Evolutionary conservation across 1,140 invertebrate species (phyloP), one percentile per base, ranked within the genome.

Genomic region (Bathynomus jamesi): DNA sequence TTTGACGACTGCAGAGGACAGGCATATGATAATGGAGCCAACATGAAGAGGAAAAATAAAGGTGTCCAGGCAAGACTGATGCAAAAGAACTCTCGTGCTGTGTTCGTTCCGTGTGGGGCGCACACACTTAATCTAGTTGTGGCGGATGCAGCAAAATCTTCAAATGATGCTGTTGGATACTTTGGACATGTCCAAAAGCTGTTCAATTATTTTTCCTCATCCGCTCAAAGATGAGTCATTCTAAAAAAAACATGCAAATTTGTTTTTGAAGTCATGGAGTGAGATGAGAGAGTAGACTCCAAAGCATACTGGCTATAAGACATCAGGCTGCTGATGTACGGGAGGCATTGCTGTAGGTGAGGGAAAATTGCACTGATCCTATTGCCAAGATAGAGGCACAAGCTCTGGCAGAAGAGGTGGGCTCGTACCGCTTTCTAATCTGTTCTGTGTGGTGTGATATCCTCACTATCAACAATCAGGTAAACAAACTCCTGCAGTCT

Each of bases 191-290:
- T 67, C 4, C 60, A 46, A 40, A 72, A 76, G 74, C 27, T 78
- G 28, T 75, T 64, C 69, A 78, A 72, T 69, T 70, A 78, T 66
- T 78, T 80, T 76, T 75, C 69, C 29, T 69, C 40, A 2, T 72
- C 75, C 11, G 71, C 66, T 31, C 60, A 77, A 29, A 71, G 78
- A 66, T 79, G 78, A 76, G 61, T 69, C 62, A 74, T 79, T 30
- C 62, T 79, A 13, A 76, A 76, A 66, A 28, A 74, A n/a, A n/a
- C n/a, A n/a, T n/a, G n/a, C n/a, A n/a, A n/a, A n/a, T n/a, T n/a
- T n/a, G n/a, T n/a, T n/a, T n/a, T n/a, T n/a, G n/a, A n/a, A n/a
- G n/a, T n/a, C n/a, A n/a, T n/a, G n/a, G n/a, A n/a, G n/a, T n/a
- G n/a, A n/a, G n/a, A n/a, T n/a, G n/a, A n/a, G n/a, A n/a, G n/a